A percentile compares a stretch with the other conserved stretches of the same genome.
Conservation (phyloP, 37 sponge, comb jelly and placozoan species). For the Spongilla lacustris region DNA sequence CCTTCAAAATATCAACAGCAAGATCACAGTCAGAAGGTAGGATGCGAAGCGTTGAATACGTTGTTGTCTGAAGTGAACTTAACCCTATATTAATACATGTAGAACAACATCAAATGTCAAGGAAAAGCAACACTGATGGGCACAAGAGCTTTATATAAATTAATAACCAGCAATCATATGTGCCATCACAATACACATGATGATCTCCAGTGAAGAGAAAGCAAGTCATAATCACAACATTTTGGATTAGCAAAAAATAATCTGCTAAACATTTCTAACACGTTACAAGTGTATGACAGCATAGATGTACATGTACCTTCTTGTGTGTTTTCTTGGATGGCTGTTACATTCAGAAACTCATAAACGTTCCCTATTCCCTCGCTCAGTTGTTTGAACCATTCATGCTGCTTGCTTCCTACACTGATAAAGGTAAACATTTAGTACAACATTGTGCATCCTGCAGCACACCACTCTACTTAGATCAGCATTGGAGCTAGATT, state of each 20-base stretch:
- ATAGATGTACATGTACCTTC: background rate
- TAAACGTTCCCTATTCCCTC: conserved; percentile 46
- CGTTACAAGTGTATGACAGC: no score
- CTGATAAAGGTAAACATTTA: background rate
- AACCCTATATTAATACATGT: no score
- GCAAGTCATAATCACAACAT: no score
- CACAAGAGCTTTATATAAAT: no score
- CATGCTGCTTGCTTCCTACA: background rate
- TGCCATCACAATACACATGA: no score
- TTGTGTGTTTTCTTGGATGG: conserved; percentile 15
- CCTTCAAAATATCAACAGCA: background rate
- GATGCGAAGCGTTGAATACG: background rate
- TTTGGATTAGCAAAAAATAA: no score
- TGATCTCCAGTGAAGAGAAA: no score
- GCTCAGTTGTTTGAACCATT: conserved; percentile 32
- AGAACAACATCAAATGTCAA: no score
- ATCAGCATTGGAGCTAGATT: no score
- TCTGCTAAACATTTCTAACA: no score
- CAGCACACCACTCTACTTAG: background rate
- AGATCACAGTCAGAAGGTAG: background rate
- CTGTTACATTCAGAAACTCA: conserved; percentile 31
- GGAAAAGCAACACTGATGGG: no score
- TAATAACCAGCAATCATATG: no score
- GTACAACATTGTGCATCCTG: background rate
- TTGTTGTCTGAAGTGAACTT: background rate